phyloP scores from a whole-genome alignment of 2,888 invertebrate species.

The Steromphala cineraria region DNA sequence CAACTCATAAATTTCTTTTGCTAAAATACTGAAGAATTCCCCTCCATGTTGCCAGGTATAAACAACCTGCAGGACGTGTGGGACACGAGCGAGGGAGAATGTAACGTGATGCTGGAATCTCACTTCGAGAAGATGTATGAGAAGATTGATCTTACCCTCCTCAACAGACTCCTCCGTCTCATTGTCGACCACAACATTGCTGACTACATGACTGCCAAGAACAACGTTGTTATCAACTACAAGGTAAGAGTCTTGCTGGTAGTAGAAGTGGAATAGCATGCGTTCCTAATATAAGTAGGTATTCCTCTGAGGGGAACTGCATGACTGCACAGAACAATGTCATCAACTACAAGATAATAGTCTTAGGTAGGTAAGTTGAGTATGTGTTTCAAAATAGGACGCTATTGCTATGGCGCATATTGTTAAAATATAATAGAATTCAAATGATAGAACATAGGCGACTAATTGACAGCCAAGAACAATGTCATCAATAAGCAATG shows the following conservation, averaged over 20 bases:
- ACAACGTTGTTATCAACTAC: conserved; percentile 99
- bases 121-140: conserved; percentile 99
- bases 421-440: too few species aligned
- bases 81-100: conserved; percentile 99
- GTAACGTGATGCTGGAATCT: conserved; percentile 97
- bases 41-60: conserved; percentile 82
- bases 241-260: conserved; percentile 79
- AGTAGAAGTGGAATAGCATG: too few species aligned
- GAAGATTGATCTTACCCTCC: conserved; percentile 98
- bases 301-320: too few species aligned
- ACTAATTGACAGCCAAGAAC: too few species aligned
- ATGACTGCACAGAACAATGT: conserved; percentile 99
- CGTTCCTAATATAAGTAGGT: too few species aligned
- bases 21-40: too few species aligned
- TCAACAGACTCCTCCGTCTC: conserved; percentile 94
- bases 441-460: too few species aligned
- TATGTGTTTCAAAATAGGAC: too few species aligned
- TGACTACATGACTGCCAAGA: conserved; percentile 99
- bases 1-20: too few species aligned
- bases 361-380: background rate
- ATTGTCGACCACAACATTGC: conserved; percentile 99
- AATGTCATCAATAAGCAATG: too few species aligned
- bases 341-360: conserved; percentile 94
- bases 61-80: conserved; percentile 95
- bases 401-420: too few species aligned